Percentiles rank a stretch among this genome's conserved stretches.
Evolutionary conservation across 2,113 vertebrate genomes (phyloP).

Genomic region (Motacilla tschutschensis): DNA sequence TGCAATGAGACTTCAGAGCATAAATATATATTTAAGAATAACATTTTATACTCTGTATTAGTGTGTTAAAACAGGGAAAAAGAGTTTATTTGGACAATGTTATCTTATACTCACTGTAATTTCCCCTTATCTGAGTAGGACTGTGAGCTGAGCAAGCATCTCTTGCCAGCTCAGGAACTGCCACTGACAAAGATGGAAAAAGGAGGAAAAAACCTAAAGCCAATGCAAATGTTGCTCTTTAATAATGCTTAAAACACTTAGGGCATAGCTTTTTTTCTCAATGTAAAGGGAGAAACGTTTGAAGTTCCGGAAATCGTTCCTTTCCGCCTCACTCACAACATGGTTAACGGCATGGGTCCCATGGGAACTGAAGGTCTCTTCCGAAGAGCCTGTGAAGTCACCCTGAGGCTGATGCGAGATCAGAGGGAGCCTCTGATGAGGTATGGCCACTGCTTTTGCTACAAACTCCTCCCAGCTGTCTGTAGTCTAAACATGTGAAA

Average conservation of each 20-base stretch:
- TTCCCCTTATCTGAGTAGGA: neutral
- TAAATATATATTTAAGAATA: neutral
- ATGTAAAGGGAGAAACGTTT: constrained; percentile 92
- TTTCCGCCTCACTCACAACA: constrained; percentile 96
- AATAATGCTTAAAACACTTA: neutral
- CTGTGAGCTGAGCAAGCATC: neutral
- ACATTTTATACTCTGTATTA: neutral
- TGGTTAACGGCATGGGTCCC: constrained; percentile 97
- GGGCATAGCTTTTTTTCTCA: neutral
- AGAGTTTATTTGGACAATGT: neutral
- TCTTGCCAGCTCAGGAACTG: neutral
- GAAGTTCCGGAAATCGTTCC: constrained; percentile 97
- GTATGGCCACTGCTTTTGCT: constrained; percentile 50
- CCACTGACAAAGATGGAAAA: neutral
- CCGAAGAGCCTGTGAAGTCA: constrained; percentile 96
- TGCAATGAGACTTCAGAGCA: neutral
- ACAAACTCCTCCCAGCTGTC: neutral
- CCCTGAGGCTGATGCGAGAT: constrained; percentile 90
- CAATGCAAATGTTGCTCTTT: neutral
- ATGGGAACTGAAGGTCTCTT: constrained; percentile 98
- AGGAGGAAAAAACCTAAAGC: neutral
- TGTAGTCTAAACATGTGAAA: neutral
- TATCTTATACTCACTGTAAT: neutral
- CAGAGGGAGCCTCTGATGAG: constrained; percentile 96
- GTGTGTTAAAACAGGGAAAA: neutral